Evolutionary conservation across 2,113 vertebrate species (phyloP), one percentile per base, ranked within the genome.

Genomic region (Peromyscus maniculatus): DNA sequence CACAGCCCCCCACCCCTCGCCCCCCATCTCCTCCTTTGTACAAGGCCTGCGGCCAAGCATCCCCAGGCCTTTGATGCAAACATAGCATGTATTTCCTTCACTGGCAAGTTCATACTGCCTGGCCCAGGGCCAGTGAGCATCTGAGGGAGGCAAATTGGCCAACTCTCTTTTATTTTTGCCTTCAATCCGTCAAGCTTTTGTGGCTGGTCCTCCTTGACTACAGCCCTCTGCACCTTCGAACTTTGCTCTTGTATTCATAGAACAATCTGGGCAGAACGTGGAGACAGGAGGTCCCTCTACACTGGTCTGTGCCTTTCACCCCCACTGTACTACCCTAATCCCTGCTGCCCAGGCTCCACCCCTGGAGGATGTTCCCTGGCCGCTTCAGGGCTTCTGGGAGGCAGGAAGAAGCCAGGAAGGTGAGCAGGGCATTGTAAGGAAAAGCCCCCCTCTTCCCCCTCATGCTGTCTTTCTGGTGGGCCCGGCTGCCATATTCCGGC

Each of bases 11-110:
- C 33, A 31, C 49, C 49, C 49, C 21, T 52, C 6, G 5, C 8
- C 19, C 43, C 28, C 64, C 43, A 13, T 36, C 2, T 3, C 28
- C 2, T 4, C n/a, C 49, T 80, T 12, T 69, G 46, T 11, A 39
- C 72, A 46, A 28, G 33, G 55, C 66, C 87, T 87, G 83, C 5
- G 43, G 43, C 43, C 43, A 43, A 83, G 36, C 13, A 1, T 46
- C 77, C 80, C 59, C 62, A 93, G 74, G 59, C 71, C 64, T 78
- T 87, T 36, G 59, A 69, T 78, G 67, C 89, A 72, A 91, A 21
- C 21, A 19, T 67, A 31, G 8, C 39, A 0, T 8, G 11, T 39
- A 39, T 79, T 71, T 92, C 43, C 36, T 67, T 66, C 49, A 19
- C 24, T 26, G 16, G 77, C 19, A 7, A 28, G 64, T 21, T 89